Evolutionary conservation across 2,113 vertebrate genomes (phyloP).

Genomic region (Passerina amoena): DNA sequence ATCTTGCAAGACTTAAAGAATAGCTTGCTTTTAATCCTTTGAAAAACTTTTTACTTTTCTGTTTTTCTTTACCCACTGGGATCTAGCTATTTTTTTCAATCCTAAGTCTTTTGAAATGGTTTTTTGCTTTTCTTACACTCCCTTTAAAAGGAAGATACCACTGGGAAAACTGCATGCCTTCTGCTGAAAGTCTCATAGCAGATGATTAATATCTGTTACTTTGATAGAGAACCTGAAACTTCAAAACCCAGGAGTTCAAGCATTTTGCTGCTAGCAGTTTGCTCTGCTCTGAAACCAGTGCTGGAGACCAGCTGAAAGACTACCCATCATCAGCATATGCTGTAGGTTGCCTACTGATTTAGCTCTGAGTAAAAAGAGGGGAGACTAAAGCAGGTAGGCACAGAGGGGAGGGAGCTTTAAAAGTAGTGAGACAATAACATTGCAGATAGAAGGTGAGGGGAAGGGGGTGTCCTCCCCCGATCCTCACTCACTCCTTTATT

Average conservation of each 20-base stretch:
- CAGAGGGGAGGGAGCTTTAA: background rate
- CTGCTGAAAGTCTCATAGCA: background rate
- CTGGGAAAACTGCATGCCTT: slow-evolving; percentile 41
- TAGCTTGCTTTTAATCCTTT: background rate
- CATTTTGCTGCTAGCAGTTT: slow-evolving; percentile 50
- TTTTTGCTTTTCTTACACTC: slow-evolving; percentile 11
- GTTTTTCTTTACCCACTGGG: slow-evolving; percentile 1
- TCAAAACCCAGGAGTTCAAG: slow-evolving; percentile 43
- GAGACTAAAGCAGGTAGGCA: background rate
- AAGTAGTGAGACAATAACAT: background rate
- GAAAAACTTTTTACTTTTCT: background rate
- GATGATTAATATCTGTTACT: slow-evolving; percentile 48
- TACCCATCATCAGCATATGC: background rate
- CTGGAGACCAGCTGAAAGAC: background rate
- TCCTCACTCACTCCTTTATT: background rate
- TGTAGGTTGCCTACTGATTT: slow-evolving; percentile 8
- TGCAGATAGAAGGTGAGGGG: background rate
- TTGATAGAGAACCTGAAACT: slow-evolving; percentile 48
- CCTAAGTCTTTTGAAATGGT: background rate
- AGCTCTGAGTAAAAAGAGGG: slow-evolving; percentile 13
- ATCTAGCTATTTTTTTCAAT: slow-evolving; percentile 12
- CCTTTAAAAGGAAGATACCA: slow-evolving; percentile 12
- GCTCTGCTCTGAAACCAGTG: slow-evolving; percentile 32
- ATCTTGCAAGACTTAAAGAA: background rate
- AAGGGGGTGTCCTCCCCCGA: background rate